Conservation (phyloP, 1,140 invertebrate genomes). For the fruit fly (Drosophila melanogaster) region Release_6_plus_ISO1_MT NC_004354.4:6118501-6119000, state of each 20-base stretch:
- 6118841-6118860: conserved; percentile 1
- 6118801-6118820: conserved; percentile 21
- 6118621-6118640: conserved; percentile 27
- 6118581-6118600: neutral
- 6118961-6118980: conserved; percentile 26
- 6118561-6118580: neutral
- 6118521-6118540: conserved; percentile 7
- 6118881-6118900: conserved; percentile 41
- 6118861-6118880: conserved; percentile 18
- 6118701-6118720: conserved; percentile 19
- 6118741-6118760: conserved; percentile 1
- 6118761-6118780: neutral
- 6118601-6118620: conserved; percentile 13
- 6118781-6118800: conserved; percentile 7
- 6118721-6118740: conserved; percentile 13
- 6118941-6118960: conserved; percentile 38
- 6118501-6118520: conserved; percentile 37
- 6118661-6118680: conserved; percentile 51
- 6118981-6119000: conserved; percentile 36
- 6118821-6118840: conserved; percentile 53
- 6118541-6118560: conserved; percentile 1
- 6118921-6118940: conserved; percentile 63
- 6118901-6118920: conserved; percentile 20
- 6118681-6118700: conserved; percentile 1
- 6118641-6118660: conserved; percentile 26